Evolutionary conservation across 2,113 vertebrate genomes (phyloP), one percentile per base, ranked within the genome.

Genomic region (Phrynocephalus versicolor): DNA sequence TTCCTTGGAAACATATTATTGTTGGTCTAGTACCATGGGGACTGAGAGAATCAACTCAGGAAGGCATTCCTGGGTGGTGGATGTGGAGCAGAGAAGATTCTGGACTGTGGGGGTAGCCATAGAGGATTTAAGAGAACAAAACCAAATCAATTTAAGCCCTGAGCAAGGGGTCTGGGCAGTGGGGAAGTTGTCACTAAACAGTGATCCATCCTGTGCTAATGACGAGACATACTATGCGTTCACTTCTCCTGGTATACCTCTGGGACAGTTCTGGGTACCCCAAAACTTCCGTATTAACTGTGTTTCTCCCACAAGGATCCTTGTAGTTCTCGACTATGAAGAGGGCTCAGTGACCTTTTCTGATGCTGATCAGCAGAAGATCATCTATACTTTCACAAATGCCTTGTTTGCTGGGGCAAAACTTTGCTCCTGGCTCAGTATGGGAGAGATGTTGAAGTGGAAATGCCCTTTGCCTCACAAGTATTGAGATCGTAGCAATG

Each of bases 31-130:
- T 15, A 1, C 41, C 13, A 37, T 62, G 57, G 81, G 81, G 30
- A 6, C 5, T 14, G 70, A 83, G 35, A 41, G 55, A 73, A 83
- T 83, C 30, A 73, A 35, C 57, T 83, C 70, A 23, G 81, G 81
- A 25, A n/a, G 7, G 0, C 57, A 41, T 41, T 73, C 81, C 35
- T 73, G 70, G 81, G 25, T 41, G 21, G 37, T 73, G 25, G 2
- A 73, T 14, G 37, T 73, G 57, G 27, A 18, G 7, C 0, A 21
- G 2, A 35, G 58, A 62, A 27, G 10, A 4, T 62, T 73, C 70
- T 83, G 70, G 70, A 55, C 81, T 83, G 70, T 83, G 8, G 81
- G 81, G 6, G 70, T 83, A 18, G 81, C 57, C 35, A 39, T 12
- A 37, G 37, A 73, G 23, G 9, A 1, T 51, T 45, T 80, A n/a